These are phyloP conservation scores for Sarcophaga rosellei DNA, from an alignment of 2,888 invertebrate species.

Conservation along the genomic window DNA sequence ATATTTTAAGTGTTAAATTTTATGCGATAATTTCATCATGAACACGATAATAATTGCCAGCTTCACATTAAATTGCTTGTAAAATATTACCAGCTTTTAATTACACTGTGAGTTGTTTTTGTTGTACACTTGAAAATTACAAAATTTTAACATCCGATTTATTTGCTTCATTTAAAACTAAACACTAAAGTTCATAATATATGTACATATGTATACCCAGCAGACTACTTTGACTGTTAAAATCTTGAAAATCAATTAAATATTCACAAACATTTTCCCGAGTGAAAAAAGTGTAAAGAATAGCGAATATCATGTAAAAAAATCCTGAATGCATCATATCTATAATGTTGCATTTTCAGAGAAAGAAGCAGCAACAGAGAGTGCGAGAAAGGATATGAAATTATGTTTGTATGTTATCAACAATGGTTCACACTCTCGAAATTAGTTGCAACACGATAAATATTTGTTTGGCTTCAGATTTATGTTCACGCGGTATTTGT, in stretches of 20 bases:
- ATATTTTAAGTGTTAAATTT: neutral
- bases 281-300: too few relatives aligned
- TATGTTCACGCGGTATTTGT: neutral
- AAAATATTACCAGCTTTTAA: neutral
- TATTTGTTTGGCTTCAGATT: neutral
- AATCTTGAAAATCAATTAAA: too few relatives aligned
- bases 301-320: too few relatives aligned
- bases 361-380: too few relatives aligned
- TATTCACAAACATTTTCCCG: too few relatives aligned
- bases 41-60: neutral
- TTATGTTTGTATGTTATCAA: neutral
- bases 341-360: too few relatives aligned
- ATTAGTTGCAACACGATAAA: neutral
- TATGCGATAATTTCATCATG: neutral
- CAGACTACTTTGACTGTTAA: too few relatives aligned
- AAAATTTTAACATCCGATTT: neutral
- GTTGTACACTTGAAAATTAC: neutral
- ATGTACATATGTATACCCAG: too few relatives aligned
- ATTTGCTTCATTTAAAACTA: neutral
- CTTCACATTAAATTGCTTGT: conserved; percentile 23
- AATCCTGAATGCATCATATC: too few relatives aligned
- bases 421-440: neutral
- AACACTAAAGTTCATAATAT: neutral
- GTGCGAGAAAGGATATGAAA: too few relatives aligned
- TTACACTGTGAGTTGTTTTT: neutral